Evolutionary conservation across 1,140 invertebrate genomes (phyloP).

Genomic region (Platorchestia sp.): DNA sequence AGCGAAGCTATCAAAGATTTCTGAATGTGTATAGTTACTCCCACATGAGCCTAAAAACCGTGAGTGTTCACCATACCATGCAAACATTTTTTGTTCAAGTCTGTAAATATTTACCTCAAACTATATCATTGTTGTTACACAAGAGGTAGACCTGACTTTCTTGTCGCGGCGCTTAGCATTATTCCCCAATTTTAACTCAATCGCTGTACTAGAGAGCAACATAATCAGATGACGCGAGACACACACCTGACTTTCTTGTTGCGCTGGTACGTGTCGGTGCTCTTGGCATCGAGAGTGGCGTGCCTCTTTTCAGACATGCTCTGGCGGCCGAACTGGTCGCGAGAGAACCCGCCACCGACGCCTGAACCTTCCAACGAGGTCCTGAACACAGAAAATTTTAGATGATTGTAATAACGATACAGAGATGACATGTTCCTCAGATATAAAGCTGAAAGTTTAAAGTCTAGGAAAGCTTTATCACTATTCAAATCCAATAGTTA

Average conservation of each 20-base stretch:
- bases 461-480: neutral
- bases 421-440: neutral
- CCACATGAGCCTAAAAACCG: too few relatives aligned
- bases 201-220: too few relatives aligned
- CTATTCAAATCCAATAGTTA: neutral
- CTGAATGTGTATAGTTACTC: too few relatives aligned
- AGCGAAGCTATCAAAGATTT: too few relatives aligned
- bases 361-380: conserved; percentile 81
- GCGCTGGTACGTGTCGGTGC: conserved; percentile 93
- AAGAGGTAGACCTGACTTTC: too few relatives aligned
- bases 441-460: neutral
- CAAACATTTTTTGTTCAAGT: too few relatives aligned
- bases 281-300: conserved; percentile 93
- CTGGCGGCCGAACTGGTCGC: conserved; percentile 93
- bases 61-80: too few relatives aligned
- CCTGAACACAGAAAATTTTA: conserved; percentile 63
- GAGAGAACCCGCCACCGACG: conserved; percentile 79
- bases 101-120: too few relatives aligned
- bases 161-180: too few relatives aligned
- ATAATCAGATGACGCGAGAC: too few relatives aligned
- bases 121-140: too few relatives aligned
- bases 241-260: conserved; percentile 87
- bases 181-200: too few relatives aligned
- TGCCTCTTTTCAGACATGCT: conserved; percentile 98
- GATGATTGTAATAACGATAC: neutral